phyloP scores from a whole-genome alignment of 2,797 vertebrate genomes.

The Numenius phaeopus region DNA sequence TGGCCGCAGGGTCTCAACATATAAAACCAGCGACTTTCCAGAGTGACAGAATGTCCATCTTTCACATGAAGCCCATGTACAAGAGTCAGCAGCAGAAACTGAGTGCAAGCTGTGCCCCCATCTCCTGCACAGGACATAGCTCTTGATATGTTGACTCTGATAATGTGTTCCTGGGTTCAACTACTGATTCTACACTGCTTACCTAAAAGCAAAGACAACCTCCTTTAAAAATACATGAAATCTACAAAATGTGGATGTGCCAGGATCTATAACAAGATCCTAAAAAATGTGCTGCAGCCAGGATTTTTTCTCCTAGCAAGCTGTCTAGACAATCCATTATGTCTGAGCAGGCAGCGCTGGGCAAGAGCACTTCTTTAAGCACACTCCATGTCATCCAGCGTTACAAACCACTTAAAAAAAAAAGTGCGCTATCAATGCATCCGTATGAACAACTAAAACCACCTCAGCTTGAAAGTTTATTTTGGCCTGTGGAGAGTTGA shows the following conservation, averaged over 20 bases:
- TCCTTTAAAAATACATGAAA: not conserved
- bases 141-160: not conserved
- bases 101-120: not conserved
- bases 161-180: fast-evolving
- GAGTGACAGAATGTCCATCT: not conserved
- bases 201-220: not conserved
- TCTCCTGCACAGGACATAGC: not conserved
- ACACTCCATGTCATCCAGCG: not conserved
- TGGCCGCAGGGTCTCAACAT: not conserved
- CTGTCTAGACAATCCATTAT: not conserved
- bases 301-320: not conserved
- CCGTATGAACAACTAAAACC: not conserved
- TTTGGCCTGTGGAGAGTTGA: not conserved
- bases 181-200: not conserved
- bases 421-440: not conserved
- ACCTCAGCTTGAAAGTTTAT: not conserved
- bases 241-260: not conserved
- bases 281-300: not conserved
- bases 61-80: not conserved
- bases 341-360: not conserved
- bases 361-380: not conserved
- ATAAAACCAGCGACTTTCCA: not conserved
- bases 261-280: not conserved
- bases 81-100: not conserved
- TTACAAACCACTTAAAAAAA: not conserved